Evolutionary conservation across 2,797 vertebrate genomes (phyloP).

Genomic region (Carduelis carduelis): DNA sequence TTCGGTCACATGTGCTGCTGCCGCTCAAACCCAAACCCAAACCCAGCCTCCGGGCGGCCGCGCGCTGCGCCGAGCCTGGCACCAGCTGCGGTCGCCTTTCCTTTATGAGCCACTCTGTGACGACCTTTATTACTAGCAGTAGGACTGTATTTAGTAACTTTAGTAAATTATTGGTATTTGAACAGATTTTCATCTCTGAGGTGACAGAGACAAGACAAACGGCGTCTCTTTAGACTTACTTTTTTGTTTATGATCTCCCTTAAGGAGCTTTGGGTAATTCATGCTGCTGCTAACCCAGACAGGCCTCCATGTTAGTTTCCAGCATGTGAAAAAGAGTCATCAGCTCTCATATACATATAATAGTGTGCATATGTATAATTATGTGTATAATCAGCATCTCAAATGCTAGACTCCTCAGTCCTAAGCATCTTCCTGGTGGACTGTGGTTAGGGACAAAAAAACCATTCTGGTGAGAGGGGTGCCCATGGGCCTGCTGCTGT

Average conservation of each 20-base stretch:
- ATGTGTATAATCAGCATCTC: no score
- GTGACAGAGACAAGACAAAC: background rate
- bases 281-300: background rate
- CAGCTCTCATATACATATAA: background rate
- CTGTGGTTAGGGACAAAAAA: background rate
- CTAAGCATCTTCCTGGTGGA: accelerated
- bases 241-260: background rate
- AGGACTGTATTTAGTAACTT: background rate
- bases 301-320: accelerated
- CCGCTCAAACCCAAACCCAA: background rate
- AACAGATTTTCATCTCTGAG: background rate
- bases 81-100: background rate
- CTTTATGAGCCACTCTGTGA: accelerated
- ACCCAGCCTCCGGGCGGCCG: background rate
- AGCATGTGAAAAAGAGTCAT: background rate
- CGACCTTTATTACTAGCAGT: accelerated
- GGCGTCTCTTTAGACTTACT: background rate
- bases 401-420: background rate
- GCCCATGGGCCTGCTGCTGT: background rate
- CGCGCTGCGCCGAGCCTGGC: background rate
- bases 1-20: background rate
- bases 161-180: no score
- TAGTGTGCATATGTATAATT: no score
- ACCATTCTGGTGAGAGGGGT: accelerated
- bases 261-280: background rate